Evolutionary conservation across 2,113 vertebrate genomes (phyloP).

Genomic region (Pampusana beccarii): DNA sequence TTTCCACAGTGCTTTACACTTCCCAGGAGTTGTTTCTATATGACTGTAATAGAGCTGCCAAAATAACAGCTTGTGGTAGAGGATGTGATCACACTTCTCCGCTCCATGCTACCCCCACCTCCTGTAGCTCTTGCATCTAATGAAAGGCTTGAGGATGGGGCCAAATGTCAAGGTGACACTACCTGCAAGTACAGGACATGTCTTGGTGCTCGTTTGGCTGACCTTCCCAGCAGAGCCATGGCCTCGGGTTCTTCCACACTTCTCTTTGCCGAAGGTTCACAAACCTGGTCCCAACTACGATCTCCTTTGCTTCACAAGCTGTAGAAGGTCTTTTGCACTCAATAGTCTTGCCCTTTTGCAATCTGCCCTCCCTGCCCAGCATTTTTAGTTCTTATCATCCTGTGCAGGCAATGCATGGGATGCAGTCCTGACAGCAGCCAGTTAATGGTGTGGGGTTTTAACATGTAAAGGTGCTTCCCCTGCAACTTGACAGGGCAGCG

Average conservation of each 20-base stretch:
- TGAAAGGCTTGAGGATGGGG: neutral
- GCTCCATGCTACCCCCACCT: neutral
- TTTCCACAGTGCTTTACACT: constrained; percentile 48
- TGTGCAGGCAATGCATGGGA: neutral
- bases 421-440: neutral
- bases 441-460: neutral
- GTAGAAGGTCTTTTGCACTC: neutral
- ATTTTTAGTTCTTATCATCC: neutral
- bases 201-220: neutral
- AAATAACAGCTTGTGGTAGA: constrained; percentile 52
- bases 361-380: neutral
- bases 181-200: neutral
- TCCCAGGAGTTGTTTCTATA: constrained; percentile 52
- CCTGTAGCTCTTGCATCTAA: neutral
- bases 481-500: neutral
- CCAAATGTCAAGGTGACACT: neutral
- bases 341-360: neutral
- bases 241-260: neutral
- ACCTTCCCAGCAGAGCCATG: neutral
- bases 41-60: constrained; percentile 64
- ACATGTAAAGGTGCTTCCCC: neutral
- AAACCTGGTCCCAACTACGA: accelerated
- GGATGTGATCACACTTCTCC: neutral
- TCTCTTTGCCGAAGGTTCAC: neutral
- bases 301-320: neutral